Conservation (phyloP, 2,797 vertebrate species). For the Telmatherina bonti region DNA sequence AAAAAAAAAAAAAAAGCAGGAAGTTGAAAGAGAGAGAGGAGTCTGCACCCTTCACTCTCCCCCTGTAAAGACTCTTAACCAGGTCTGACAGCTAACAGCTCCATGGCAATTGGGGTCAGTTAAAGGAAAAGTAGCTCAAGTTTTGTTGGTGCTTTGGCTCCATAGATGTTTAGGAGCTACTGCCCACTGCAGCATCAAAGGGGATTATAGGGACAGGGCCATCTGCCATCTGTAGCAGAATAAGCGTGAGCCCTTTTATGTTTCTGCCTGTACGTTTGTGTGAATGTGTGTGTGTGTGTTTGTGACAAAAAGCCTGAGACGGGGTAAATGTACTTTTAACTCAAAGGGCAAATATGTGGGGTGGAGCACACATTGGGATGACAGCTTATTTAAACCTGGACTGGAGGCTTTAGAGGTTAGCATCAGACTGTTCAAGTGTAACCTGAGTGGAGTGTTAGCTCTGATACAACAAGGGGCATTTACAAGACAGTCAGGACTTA, state of each 20-base stretch:
- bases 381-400: slow-evolving; percentile 46
- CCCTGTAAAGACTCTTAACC: slow-evolving; percentile 81
- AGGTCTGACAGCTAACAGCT: slow-evolving; percentile 86
- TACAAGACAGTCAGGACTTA: neutral
- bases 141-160: slow-evolving; percentile 84
- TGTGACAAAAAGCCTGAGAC: slow-evolving; percentile 50
- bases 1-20: slow-evolving; percentile 65
- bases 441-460: slow-evolving; percentile 14
- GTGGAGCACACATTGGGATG: slow-evolving; percentile 35
- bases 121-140: slow-evolving; percentile 87
- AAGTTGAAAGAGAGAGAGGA: slow-evolving; percentile 54
- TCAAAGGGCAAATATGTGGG: slow-evolving; percentile 59
- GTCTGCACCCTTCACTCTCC: slow-evolving; percentile 82
- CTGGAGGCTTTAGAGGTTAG: slow-evolving; percentile 57
- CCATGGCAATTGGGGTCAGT: slow-evolving; percentile 86
- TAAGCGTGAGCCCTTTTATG: slow-evolving; percentile 82
- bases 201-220: slow-evolving; percentile 85
- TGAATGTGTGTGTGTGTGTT: slow-evolving; percentile 48
- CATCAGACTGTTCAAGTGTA: slow-evolving; percentile 13
- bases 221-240: slow-evolving; percentile 83
- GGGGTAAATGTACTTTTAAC: slow-evolving; percentile 65
- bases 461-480: neutral
- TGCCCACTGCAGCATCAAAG: slow-evolving; percentile 87
- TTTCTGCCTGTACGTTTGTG: slow-evolving; percentile 72
- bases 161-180: slow-evolving; percentile 84